phyloP scores from a whole-genome alignment of 1,140 invertebrate species.

The Drosophila rhopaloa region DNA sequence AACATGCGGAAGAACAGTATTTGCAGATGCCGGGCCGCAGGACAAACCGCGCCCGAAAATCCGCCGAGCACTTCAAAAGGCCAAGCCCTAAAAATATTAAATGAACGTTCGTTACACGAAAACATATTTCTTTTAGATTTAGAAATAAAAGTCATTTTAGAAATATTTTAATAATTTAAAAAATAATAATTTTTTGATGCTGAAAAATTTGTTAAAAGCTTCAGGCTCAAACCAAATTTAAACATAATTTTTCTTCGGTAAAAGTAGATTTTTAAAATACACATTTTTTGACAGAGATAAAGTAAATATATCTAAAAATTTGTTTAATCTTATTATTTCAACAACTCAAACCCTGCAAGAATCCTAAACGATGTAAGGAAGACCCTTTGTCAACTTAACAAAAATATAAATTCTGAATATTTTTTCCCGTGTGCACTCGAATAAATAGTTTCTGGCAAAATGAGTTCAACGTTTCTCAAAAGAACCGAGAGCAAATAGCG shows the following conservation, averaged over 20 bases:
- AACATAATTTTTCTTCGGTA: too few species aligned
- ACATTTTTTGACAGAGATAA: too few species aligned
- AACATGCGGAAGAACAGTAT: slow-evolving; percentile 70
- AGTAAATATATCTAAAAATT: too few species aligned
- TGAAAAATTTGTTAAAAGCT: too few species aligned
- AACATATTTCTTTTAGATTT: background rate
- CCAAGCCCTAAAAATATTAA: slow-evolving; percentile 65
- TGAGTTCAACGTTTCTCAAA: slow-evolving; percentile 72
- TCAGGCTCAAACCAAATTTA: too few species aligned
- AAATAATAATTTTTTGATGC: background rate
- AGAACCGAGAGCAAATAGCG: slow-evolving; percentile 74
- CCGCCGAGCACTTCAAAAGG: slow-evolving; percentile 63
- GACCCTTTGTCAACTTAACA: too few species aligned
- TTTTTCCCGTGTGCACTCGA: slow-evolving; percentile 45
- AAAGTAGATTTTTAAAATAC: too few species aligned
- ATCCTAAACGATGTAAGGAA: too few species aligned
- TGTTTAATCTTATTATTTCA: too few species aligned
- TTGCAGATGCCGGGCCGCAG: slow-evolving; percentile 37
- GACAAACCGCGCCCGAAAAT: slow-evolving; percentile 42
- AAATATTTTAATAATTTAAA: background rate
- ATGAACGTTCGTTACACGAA: slow-evolving; percentile 23
- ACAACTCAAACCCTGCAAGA: too few species aligned
- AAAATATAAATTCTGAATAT: too few species aligned
- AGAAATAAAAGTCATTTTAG: background rate
- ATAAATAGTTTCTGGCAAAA: slow-evolving; percentile 78